These are phyloP conservation scores for Sceliomorpha sp. DNA, from an alignment of 2,888 invertebrate species.

Conservation along the genomic window DNA sequence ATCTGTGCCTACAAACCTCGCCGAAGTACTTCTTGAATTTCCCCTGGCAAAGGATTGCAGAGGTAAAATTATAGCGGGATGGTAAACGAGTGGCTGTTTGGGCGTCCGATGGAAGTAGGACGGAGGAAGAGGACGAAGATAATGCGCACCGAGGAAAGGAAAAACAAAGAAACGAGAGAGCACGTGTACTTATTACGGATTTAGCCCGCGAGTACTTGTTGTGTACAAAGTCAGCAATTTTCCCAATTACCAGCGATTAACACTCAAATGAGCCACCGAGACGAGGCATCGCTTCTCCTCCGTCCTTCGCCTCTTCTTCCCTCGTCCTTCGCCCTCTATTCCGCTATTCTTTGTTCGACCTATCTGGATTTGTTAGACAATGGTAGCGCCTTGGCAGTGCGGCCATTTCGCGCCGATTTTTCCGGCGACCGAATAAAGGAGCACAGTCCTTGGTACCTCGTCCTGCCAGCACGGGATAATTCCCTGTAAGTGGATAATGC, in stretches of 20 bases:
- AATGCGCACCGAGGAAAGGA: constrained; percentile 12
- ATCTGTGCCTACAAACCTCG: constrained; percentile 11
- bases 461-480: constrained; percentile 65
- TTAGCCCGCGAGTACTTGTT: constrained; percentile 27
- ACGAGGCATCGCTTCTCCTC: neutral
- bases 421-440: constrained; percentile 58
- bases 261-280: constrained; percentile 61
- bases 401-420: constrained; percentile 64
- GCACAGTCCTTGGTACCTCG: constrained; percentile 6
- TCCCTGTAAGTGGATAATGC: constrained; percentile 77
- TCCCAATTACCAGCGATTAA: constrained; percentile 62
- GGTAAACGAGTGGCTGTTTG: constrained; percentile 13
- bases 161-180: constrained; percentile 1
- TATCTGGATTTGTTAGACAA: constrained; percentile 63
- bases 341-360: constrained; percentile 53
- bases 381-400: constrained; percentile 40
- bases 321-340: constrained; percentile 9
- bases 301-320: neutral
- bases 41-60: constrained; percentile 1
- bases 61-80: constrained; percentile 7
- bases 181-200: constrained; percentile 13
- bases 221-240: constrained; percentile 58
- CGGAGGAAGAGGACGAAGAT: constrained; percentile 1
- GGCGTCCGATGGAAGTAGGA: constrained; percentile 1
- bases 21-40: constrained; percentile 13